Evolutionary conservation across 2,113 vertebrate species (phyloP).

Genomic region (Odontophorus gujanensis): DNA sequence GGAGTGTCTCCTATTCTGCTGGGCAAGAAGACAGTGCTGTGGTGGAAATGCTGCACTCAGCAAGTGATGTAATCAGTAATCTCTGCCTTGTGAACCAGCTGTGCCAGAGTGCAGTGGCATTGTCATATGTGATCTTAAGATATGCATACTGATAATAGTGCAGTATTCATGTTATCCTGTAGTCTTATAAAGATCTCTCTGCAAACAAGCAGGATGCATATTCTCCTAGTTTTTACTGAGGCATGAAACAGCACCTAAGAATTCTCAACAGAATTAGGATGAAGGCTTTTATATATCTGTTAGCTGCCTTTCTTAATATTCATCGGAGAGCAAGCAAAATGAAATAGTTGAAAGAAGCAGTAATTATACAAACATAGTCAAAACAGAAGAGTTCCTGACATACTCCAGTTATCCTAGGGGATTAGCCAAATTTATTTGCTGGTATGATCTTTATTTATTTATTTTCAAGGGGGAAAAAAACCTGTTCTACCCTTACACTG

Average conservation of each 20-base stretch:
- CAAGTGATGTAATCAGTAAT: not conserved
- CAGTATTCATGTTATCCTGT: rapidly evolving
- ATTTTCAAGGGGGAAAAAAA: not conserved
- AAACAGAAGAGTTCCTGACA: not conserved
- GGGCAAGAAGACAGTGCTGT: not conserved
- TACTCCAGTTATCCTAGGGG: not conserved
- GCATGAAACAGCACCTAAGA: not conserved
- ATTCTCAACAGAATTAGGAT: not conserved
- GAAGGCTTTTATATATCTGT: not conserved
- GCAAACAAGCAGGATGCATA: rapidly evolving
- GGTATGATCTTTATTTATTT: not conserved
- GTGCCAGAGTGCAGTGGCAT: rapidly evolving
- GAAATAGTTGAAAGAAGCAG: not conserved
- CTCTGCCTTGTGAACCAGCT: rapidly evolving
- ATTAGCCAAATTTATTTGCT: not conserved
- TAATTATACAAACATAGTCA: not conserved
- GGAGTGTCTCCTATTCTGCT: not conserved
- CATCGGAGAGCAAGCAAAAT: not conserved
- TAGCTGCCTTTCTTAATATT: not conserved
- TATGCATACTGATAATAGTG: rapidly evolving
- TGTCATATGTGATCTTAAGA: rapidly evolving
- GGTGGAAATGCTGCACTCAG: rapidly evolving
- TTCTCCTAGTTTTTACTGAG: not conserved
- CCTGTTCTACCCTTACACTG: not conserved
- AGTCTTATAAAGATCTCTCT: not conserved